Evolutionary conservation across 1,140 invertebrate species (phyloP), one percentile per base, ranked within the genome.

Genomic region (Araneus ventricosus): DNA sequence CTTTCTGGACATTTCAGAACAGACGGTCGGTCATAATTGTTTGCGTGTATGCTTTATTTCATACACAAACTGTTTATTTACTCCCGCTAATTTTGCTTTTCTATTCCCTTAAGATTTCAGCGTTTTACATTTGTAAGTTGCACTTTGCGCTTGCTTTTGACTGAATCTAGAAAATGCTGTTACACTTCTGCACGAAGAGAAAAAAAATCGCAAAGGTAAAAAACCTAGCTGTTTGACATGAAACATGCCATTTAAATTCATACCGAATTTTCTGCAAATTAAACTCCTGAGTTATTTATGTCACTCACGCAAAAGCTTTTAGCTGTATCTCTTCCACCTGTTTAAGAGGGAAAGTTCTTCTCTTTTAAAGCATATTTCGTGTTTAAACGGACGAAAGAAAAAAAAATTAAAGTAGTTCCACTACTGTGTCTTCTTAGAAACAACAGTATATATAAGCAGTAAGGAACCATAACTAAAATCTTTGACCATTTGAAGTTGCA

Each of bases 301-400:
- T 89, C 88, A 79, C 88, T 89, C 88, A 89, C 88, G 88, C 88
- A 52, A 89, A 89, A 89, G 67, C 41, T 89, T 89, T 89, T 79
- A 79, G 63, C 67, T 75, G 67, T 89, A 89, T 75, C 39, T 89
- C 41, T 75, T 45, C 63, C 63, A 89, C 39, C 39, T 89, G 67
- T 75, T 89, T 34, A 88, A 88, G 27, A 75, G 14, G 4, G 67
- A 75, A 30, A 75, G 67, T 30, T 79, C 63, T 45, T 79, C 88
- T 79, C 88, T 52, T 89, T 89, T 89, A 89, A 89, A 89, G 17
- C 88, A 89, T 45, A 75, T 89, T 79, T 89, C 88, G 88, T 79
- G 67, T 75, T 89, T 52, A 89, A 89, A 89, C 30, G 88, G 88
- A 37, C 30, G 27, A 59, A 86, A 30, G 52, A 57, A 86, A 34